phyloP scores from a whole-genome alignment of 2,113 vertebrate species.

The Pelecanoides urinatrix region DNA sequence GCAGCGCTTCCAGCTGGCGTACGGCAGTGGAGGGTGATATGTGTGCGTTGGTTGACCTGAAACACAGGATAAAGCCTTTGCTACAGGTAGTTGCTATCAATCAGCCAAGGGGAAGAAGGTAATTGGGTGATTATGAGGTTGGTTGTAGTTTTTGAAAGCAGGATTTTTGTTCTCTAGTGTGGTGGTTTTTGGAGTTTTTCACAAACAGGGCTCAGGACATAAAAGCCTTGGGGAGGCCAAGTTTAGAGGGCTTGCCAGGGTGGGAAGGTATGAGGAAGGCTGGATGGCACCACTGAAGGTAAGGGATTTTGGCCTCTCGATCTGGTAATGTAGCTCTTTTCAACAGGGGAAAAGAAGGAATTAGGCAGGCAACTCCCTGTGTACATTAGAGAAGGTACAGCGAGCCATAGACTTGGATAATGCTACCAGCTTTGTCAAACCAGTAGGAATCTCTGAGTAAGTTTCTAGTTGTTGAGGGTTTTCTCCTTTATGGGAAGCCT shows the following conservation, averaged over 20 bases:
- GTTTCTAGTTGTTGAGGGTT: background rate
- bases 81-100: background rate
- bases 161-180: background rate
- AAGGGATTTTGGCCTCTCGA: background rate
- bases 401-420: background rate
- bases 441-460: background rate
- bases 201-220: background rate
- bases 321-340: background rate
- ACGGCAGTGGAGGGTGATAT: fast-evolving
- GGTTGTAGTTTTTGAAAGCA: background rate
- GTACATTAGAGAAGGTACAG: background rate
- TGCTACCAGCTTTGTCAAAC: background rate
- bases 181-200: background rate
- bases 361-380: background rate
- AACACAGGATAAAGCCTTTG: background rate
- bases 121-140: background rate
- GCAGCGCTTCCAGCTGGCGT: background rate
- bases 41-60: background rate
- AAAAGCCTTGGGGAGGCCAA: background rate
- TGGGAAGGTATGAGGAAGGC: background rate
- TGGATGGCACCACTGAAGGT: background rate
- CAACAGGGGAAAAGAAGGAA: background rate
- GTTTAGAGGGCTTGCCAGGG: background rate
- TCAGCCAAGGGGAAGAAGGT: background rate
- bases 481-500: background rate